Conservation (phyloP, 1,140 invertebrate species). For the Eupristina koningsbergeri region DNA sequence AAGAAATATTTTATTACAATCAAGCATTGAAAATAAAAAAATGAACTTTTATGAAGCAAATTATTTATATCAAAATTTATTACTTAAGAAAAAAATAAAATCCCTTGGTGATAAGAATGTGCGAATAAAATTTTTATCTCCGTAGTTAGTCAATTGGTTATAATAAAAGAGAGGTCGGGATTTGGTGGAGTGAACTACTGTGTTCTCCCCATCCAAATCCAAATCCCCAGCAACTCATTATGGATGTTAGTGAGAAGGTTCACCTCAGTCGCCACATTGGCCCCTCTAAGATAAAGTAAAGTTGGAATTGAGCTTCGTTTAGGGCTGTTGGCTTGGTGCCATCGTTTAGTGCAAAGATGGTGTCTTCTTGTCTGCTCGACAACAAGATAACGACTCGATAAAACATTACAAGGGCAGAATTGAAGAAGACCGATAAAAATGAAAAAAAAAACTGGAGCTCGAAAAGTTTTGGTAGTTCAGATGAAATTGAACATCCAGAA, state of each 20-base stretch:
- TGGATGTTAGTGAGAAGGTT: neutral
- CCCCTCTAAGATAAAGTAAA: conserved; percentile 33
- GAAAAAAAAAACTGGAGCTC: neutral
- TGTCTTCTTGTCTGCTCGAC: neutral
- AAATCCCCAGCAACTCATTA: neutral
- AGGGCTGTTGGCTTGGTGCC: conserved; percentile 33
- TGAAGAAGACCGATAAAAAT: too few species aligned
- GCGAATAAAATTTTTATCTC: neutral
- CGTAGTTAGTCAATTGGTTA: neutral
- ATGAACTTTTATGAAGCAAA: too few species aligned
- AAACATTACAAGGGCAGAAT: neutral
- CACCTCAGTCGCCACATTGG: conserved; percentile 32
- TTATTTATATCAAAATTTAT: too few species aligned
- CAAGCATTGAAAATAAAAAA: too few species aligned
- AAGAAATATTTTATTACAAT: too few species aligned
- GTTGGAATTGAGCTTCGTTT: conserved; percentile 8
- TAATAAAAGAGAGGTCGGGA: neutral
- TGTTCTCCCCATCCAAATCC: neutral
- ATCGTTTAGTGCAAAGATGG: neutral
- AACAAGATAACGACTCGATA: neutral
- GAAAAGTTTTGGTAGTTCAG: neutral
- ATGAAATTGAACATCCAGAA: neutral
- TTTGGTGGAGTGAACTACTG: neutral
- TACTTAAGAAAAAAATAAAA: too few species aligned
- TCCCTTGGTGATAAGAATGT: too few species aligned